Evolutionary conservation across 2,113 vertebrate genomes (phyloP).

Genomic region (Mormyrus lacerda): DNA sequence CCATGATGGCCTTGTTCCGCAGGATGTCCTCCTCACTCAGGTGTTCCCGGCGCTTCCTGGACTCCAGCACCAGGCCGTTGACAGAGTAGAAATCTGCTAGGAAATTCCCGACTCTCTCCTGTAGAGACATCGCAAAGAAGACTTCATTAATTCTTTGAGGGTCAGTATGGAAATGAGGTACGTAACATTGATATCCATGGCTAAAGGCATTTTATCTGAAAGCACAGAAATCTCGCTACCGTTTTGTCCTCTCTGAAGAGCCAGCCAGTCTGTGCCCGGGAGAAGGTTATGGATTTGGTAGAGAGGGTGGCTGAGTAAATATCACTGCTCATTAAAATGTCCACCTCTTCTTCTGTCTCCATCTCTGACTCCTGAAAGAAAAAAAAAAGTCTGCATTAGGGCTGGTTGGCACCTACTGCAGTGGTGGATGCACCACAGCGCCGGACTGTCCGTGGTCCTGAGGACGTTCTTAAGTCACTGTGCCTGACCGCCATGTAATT

Average conservation of each 20-base stretch:
- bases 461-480: neutral
- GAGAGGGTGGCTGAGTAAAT: conserved; percentile 96
- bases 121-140: conserved; percentile 21
- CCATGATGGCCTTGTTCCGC: conserved; percentile 98
- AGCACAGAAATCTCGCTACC: conserved; percentile 51
- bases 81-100: conserved; percentile 94
- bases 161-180: neutral
- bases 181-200: neutral
- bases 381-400: conserved; percentile 11
- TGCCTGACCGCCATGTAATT: neutral
- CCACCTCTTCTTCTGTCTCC: conserved; percentile 98
- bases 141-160: too few relatives aligned
- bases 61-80: conserved; percentile 92
- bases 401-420: neutral
- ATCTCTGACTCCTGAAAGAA: conserved; percentile 84
- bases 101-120: conserved; percentile 97
- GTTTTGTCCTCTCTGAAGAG: conserved; percentile 98
- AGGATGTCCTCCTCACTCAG: conserved; percentile 96
- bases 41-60: conserved; percentile 92
- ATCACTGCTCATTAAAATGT: conserved; percentile 98
- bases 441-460: neutral
- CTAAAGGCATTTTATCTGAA: neutral
- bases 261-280: conserved; percentile 91
- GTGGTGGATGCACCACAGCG: neutral
- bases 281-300: conserved; percentile 97